Percentiles rank a stretch among this genome's conserved stretches.
Evolutionary conservation across 37 sponge, comb jelly and placozoan genomes (phyloP).

Genomic region (Cliona cf. orientalis): DNA sequence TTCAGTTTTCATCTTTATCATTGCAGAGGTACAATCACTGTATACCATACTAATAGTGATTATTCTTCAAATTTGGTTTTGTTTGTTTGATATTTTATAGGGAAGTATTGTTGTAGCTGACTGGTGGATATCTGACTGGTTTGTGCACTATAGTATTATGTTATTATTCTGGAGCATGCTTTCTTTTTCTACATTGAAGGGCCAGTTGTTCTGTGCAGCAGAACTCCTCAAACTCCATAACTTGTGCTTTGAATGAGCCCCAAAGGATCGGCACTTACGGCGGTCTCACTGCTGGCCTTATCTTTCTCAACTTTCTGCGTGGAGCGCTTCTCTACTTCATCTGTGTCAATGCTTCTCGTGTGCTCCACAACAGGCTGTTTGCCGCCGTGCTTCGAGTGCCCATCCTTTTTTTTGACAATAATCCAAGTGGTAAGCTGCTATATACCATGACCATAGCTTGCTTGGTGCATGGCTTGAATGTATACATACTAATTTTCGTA

Average conservation of each 20-base stretch:
- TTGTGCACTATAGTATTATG: constrained; percentile 19
- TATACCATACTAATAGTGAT: not conserved
- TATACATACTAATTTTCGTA: not conserved
- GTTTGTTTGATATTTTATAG: constrained; percentile 4
- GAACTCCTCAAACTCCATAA: not conserved
- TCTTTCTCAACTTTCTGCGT: constrained; percentile 44
- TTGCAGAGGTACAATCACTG: too few relatives aligned
- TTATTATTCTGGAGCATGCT: not conserved
- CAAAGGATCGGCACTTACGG: constrained; percentile 54
- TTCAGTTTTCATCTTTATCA: too few relatives aligned
- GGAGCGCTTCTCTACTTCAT: constrained; percentile 31
- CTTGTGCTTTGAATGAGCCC: not conserved
- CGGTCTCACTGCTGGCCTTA: constrained; percentile 13
- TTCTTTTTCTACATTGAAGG: too few relatives aligned
- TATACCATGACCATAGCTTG: not conserved
- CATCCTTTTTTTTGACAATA: constrained; percentile 80
- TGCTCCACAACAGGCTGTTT: constrained; percentile 75
- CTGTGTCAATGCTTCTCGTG: constrained; percentile 55
- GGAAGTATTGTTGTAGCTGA: constrained; percentile 51
- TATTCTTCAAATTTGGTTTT: not conserved
- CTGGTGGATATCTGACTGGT: constrained; percentile 87
- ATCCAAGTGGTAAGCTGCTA: constrained; percentile 68
- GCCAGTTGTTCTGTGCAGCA: too few relatives aligned
- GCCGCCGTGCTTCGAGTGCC: constrained; percentile 67
- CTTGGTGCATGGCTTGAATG: not conserved